phyloP scores from a whole-genome alignment of 2,113 vertebrate species.

The Morone chrysops region DNA sequence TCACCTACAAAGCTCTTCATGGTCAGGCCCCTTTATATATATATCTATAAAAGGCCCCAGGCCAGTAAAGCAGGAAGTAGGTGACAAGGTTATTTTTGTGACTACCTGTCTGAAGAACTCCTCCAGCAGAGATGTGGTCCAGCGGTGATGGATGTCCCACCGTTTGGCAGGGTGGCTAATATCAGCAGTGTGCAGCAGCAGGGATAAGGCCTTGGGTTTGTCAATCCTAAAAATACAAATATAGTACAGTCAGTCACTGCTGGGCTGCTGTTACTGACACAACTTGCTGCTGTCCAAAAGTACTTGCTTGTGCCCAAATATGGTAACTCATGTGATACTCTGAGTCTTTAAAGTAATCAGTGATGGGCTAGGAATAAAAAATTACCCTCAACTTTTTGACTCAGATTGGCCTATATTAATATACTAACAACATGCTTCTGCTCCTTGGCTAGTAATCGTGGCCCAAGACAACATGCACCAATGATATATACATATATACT shows the following conservation, averaged over 20 bases:
- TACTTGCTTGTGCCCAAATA: neutral
- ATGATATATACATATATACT: no score
- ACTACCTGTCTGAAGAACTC: conserved; percentile 97
- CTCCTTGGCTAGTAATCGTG: no score
- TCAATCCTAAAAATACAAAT: conserved; percentile 87
- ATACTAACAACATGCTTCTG: no score
- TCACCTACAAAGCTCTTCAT: no score
- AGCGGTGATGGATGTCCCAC: conserved; percentile 92
- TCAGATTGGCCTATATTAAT: no score
- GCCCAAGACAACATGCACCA: no score
- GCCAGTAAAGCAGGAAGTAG: neutral
- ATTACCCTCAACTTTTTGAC: no score
- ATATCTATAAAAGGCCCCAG: neutral
- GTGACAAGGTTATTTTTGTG: neutral
- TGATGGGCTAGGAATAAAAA: no score
- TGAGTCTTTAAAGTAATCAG: neutral
- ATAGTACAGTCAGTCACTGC: conserved; percentile 72
- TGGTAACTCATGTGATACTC: neutral
- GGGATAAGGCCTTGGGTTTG: conserved; percentile 95
- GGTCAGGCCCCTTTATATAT: no score
- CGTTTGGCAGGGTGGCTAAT: conserved; percentile 97
- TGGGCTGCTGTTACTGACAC: neutral
- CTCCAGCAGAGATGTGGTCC: conserved; percentile 95
- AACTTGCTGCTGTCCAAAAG: neutral
- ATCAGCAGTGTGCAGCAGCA: conserved; percentile 95